These are phyloP conservation scores for Hypsopygia costalis DNA, from an alignment of 2,888 invertebrate species.

Conservation along the genomic window DNA sequence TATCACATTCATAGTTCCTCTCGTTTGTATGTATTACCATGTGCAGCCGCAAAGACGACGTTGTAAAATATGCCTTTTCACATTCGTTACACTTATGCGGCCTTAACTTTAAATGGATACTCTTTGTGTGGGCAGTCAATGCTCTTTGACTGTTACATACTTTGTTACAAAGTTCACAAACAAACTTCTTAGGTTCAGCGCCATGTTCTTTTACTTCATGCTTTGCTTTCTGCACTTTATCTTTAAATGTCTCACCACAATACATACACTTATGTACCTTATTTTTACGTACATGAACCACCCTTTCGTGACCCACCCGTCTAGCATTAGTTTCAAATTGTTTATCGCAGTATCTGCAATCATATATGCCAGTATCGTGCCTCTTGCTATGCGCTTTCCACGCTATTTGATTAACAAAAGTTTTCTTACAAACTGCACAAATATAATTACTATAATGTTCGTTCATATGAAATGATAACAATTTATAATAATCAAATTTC, in stretches of 20 bases:
- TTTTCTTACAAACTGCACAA: constrained; percentile 42
- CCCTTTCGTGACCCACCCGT: constrained; percentile 46
- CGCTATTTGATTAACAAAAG: constrained; percentile 36
- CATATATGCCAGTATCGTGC: constrained; percentile 25
- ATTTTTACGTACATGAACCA: constrained; percentile 35
- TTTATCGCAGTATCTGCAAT: constrained; percentile 49
- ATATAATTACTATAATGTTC: constrained; percentile 51
- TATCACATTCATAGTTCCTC: constrained; percentile 22
- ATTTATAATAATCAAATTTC: constrained; percentile 42
- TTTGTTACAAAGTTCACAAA: constrained; percentile 43
- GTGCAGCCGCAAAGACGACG: constrained; percentile 28
- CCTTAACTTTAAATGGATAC: constrained; percentile 41
- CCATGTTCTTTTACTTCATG: constrained; percentile 42
- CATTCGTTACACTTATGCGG: constrained; percentile 56
- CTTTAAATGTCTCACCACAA: constrained; percentile 40
- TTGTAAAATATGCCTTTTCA: not conserved
- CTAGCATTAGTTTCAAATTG: constrained; percentile 48
- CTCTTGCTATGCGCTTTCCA: constrained; percentile 28
- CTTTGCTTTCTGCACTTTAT: constrained; percentile 32
- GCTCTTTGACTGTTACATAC: constrained; percentile 34
- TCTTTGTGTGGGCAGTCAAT: constrained; percentile 33
- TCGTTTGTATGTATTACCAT: constrained; percentile 41
- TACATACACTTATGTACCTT: constrained; percentile 37
- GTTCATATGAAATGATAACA: constrained; percentile 51
- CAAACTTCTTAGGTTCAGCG: constrained; percentile 24